These are phyloP conservation scores for Neotragus moschatus DNA, from an alignment of 2,113 vertebrate species.

Conservation along the genomic window DNA sequence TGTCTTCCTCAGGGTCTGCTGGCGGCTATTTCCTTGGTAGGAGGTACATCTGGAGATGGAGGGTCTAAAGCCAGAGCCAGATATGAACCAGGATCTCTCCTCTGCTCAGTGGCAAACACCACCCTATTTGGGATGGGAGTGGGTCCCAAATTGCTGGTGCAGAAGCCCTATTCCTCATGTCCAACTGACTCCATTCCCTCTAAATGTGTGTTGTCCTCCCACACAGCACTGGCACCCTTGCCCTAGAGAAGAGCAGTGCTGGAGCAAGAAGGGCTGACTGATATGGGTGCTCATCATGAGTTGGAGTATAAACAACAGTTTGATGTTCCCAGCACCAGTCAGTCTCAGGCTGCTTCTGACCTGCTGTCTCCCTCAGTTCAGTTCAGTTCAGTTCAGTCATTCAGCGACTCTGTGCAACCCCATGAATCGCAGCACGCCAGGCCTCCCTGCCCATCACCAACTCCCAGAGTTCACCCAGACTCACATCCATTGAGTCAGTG, in stretches of 20 bases:
- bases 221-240: not conserved
- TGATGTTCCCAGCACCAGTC: not conserved
- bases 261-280: not conserved
- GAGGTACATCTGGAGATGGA: not conserved
- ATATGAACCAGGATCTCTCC: not conserved
- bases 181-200: not conserved
- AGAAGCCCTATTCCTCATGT: not conserved
- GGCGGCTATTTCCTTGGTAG: not conserved
- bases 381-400: too few species aligned
- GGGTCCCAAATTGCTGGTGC: not conserved
- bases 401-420: too few species aligned
- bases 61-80: not conserved
- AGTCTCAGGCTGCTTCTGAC: not conserved
- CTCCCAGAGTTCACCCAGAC: too few species aligned
- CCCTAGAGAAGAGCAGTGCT: not conserved
- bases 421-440: too few species aligned
- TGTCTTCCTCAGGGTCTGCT: not conserved
- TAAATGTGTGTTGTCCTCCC: not conserved
- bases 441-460: too few species aligned
- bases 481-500: too few species aligned
- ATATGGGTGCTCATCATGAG: not conserved
- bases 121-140: not conserved
- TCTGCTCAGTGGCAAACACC: not conserved
- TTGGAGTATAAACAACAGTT: not conserved
- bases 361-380: too few species aligned